Base-by-base conservation (phyloP, 2,797 vertebrate genomes). In the Ptychobarbus kaznakovi region DNA sequence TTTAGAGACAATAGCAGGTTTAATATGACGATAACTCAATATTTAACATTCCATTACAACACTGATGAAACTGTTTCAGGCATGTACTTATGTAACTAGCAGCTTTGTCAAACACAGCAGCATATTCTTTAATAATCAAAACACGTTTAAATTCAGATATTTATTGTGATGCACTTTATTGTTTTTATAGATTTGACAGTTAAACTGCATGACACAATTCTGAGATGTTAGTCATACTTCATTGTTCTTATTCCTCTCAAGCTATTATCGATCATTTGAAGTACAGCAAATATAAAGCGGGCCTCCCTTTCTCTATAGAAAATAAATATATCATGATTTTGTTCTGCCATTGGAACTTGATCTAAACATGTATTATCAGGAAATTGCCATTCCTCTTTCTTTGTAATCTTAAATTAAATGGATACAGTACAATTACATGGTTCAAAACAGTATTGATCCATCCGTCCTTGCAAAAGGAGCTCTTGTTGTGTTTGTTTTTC, bases 1-100 rank as follows among this genome's bases (percentile, higher is more conserved):
- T 89, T 89, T 87, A 81, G 51, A 13, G 65, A 80, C 68, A 12
- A 83, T 70, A n/a, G 53, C 40, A 76, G 35, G 61, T 72, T 86
- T 90, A 87, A 85, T 89, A 46, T 72, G 38, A 46, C 66, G 38
- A 72, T 8, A 80, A 20, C 12, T 63, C 3, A 38, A 15, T 46
- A 38, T 32, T 42, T 82, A 46, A 25, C 53, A 42, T 82, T 61
- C 53, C 53, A n/a, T 73, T 73, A 73, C 53, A 82, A 61, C 40
- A 49, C 28, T 58, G 8, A 40, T 77, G 10, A 32, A 73, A 72
- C 22, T 66, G 42, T 44, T 61, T 6, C n/a, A 74, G 42, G 58
- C 58, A 40, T 49, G 13, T 6, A 66, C 12, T 46, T 58, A 10
- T 32, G 22, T 81, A 74, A 76, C 32, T 38, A 53, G 46, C 35